Evolutionary conservation across 2,797 vertebrate genomes (phyloP), one percentile per base, ranked within the genome.

Genomic region (Mormyrus proboscirostris): DNA sequence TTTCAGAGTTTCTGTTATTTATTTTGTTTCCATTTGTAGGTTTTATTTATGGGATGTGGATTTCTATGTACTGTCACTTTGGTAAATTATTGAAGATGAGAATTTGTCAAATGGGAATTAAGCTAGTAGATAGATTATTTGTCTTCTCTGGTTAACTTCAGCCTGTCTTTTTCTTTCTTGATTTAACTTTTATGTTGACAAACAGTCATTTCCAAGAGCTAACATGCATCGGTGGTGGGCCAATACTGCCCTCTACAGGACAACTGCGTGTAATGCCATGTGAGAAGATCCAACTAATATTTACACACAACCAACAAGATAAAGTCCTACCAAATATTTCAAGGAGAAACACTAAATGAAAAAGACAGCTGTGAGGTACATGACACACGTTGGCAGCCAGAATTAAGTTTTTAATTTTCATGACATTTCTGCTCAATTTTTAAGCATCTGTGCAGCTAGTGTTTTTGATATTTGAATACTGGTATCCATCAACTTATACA

Each of bases 221-320:
- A 25, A 4, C 44, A 47, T 51, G 33, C 51, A 41, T 57, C 3
- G 33, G 7, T 59, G 53, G 51, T 87, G 93, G 90, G 90, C 90
- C 76, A 90, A 53, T 89, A 94, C 94, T 57, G 95, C 91, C 94
- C 92, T 88, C 94, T 94, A 92, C 93, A 94, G 94, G 93, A 41
- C 50, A 16, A 65, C 51, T 53, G 10, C 47, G 22, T 85, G 83
- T 85, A 50, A 85, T 25, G 47, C 44, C 22, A 85, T 50, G n/a
- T 85, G 19, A 47, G 41, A 82, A 82, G 41, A 82, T 82, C 41
- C 29, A 76, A 41, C 69, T 82, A n/a, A 82, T 82, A 82, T 47
- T 22, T 47, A 47, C 19, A n/a, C 76, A 82, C 76, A 82, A 47
- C n/a, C 41, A 84, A 49, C n/a, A 85, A 85, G 83, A 12, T 16